Percentiles rank a stretch among this genome's conserved stretches.
Evolutionary conservation across 1,140 invertebrate genomes (phyloP).

Genomic region (Leptestheria dahalacensis): DNA sequence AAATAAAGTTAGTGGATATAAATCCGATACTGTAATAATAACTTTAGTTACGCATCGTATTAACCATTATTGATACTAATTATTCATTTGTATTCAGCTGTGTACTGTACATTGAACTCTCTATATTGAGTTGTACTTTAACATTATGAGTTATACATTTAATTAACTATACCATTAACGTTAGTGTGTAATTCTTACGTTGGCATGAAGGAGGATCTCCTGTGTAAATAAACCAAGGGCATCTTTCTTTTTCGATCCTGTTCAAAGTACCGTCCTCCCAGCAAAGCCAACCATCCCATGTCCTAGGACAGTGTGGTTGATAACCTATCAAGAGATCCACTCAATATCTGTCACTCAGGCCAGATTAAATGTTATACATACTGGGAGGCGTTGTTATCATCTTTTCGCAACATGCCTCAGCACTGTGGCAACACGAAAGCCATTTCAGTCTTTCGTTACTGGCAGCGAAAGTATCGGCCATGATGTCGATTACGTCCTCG

Average conservation of each 20-base stretch:
- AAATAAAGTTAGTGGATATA: conserved; percentile 2
- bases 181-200: neutral
- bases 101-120: no score
- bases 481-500: neutral
- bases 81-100: no score
- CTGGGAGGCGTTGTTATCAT: conserved; percentile 24
- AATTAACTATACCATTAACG: no score
- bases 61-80: no score
- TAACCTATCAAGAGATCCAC: no score
- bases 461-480: neutral
- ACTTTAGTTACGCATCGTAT: no score
- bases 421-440: conserved; percentile 18
- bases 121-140: no score
- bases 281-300: conserved; percentile 17
- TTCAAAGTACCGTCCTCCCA: conserved; percentile 9
- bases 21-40: neutral
- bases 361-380: no score
- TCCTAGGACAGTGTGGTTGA: conserved; percentile 1
- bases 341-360: no score
- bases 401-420: conserved; percentile 22
- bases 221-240: conserved; percentile 13
- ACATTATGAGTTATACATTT: no score
- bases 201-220: conserved; percentile 8
- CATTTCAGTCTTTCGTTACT: conserved; percentile 17
- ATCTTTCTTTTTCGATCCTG: conserved; percentile 1